Evolutionary conservation across 2,888 invertebrate genomes (phyloP).

Genomic region (Agrochola litura): DNA sequence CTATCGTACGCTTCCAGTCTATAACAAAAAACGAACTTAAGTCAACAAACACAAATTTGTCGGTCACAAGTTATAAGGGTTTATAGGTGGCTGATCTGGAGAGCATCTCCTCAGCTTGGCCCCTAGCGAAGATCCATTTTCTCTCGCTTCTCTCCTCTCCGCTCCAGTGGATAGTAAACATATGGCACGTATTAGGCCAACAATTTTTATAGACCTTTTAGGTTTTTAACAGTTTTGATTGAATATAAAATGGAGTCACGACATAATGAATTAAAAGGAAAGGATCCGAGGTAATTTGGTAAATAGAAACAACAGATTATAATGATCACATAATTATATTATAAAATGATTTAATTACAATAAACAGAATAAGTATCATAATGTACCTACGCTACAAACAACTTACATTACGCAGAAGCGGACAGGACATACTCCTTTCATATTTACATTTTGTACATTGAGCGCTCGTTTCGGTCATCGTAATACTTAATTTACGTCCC

Average conservation of each 20-base stretch:
- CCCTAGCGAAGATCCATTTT: too few relatives aligned
- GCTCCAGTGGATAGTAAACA: too few relatives aligned
- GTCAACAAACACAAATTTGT: too few relatives aligned
- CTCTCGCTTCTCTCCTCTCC: too few relatives aligned
- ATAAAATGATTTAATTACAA: slow-evolving; percentile 91
- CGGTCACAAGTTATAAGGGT: too few relatives aligned
- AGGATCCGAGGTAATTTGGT: background rate
- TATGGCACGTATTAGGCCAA: background rate
- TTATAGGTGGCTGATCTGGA: too few relatives aligned
- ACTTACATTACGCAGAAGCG: slow-evolving; percentile 90
- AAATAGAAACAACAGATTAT: slow-evolving; percentile 86
- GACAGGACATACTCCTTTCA: slow-evolving; percentile 89
- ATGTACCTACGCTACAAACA: slow-evolving; percentile 91
- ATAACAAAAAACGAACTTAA: too few relatives aligned
- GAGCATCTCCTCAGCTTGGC: too few relatives aligned
- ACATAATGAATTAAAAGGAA: background rate
- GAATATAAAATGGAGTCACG: background rate
- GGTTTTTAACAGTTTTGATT: background rate
- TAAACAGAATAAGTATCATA: slow-evolving; percentile 91
- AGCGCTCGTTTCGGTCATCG: slow-evolving; percentile 89
- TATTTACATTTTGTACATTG: slow-evolving; percentile 91
- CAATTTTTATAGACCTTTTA: background rate
- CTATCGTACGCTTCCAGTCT: too few relatives aligned
- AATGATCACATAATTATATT: slow-evolving; percentile 91
- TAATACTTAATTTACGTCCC: slow-evolving; percentile 88